Evolutionary conservation across 2,113 vertebrate species (phyloP).

Genomic region (Cairina moschata): DNA sequence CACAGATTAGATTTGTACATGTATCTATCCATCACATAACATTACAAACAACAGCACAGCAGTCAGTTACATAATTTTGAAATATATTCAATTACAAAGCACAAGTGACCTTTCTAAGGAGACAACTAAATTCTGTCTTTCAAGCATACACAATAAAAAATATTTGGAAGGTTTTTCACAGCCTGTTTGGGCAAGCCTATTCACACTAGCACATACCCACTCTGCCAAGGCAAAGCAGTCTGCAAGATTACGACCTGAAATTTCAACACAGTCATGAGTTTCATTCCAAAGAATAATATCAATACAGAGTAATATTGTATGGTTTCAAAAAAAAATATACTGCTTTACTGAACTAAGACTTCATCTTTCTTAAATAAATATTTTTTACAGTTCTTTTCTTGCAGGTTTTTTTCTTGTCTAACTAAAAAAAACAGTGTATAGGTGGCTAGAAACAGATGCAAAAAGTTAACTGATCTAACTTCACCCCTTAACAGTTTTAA

Average conservation of each 20-base stretch:
- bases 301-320: background rate
- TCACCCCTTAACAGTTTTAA: background rate
- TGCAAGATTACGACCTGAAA: background rate
- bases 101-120: background rate
- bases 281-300: background rate
- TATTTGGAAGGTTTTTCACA: background rate
- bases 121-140: background rate
- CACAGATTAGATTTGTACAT: background rate
- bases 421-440: background rate
- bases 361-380: background rate
- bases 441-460: background rate
- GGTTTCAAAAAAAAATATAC: background rate
- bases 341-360: background rate
- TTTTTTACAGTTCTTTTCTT: background rate
- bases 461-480: background rate
- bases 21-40: background rate
- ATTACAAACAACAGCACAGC: background rate
- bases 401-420: background rate
- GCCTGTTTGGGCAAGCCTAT: background rate
- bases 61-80: background rate
- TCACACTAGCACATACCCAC: background rate
- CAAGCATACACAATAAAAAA: background rate
- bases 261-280: background rate
- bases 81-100: background rate
- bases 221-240: background rate